Conservation (phyloP, 2,888 invertebrate genomes). For the Cerastis rubricosa region DNA sequence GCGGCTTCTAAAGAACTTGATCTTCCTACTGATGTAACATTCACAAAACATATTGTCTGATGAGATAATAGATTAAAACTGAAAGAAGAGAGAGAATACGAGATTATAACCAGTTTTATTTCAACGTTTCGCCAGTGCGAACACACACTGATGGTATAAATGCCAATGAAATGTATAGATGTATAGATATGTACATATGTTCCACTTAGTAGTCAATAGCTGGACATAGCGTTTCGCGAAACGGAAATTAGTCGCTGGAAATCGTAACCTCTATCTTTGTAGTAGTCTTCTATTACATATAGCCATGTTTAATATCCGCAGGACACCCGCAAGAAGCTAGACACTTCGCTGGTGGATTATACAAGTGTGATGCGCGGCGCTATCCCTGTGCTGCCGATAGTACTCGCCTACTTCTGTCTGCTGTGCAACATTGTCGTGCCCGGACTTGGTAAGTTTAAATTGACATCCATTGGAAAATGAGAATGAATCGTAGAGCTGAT, state of each 20-base stretch:
- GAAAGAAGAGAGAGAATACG: neutral
- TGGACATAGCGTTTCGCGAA: conserved; percentile 9
- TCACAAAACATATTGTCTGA: neutral
- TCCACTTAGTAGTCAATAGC: neutral
- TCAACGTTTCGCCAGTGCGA: neutral
- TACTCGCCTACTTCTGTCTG: conserved; percentile 96
- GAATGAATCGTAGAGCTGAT: neutral
- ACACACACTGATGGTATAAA: neutral
- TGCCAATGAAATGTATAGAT: neutral
- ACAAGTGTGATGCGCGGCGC: conserved; percentile 97
- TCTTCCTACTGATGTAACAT: neutral
- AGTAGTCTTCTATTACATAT: neutral
- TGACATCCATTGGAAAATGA: neutral
- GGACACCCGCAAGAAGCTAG: conserved; percentile 95
- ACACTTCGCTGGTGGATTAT: conserved; percentile 94
- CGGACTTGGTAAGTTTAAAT: conserved; percentile 80
- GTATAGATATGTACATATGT: too few species aligned
- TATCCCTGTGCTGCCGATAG: conserved; percentile 97
- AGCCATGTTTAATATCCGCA: conserved; percentile 74
- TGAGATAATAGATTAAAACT: neutral
- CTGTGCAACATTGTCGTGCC: conserved; percentile 91
- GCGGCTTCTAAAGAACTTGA: neutral
- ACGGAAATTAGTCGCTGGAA: conserved; percentile 17
- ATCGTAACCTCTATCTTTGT: neutral
- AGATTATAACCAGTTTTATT: neutral